Conservation (phyloP, 2,888 invertebrate species). For the Diachrysia chrysitis region DNA sequence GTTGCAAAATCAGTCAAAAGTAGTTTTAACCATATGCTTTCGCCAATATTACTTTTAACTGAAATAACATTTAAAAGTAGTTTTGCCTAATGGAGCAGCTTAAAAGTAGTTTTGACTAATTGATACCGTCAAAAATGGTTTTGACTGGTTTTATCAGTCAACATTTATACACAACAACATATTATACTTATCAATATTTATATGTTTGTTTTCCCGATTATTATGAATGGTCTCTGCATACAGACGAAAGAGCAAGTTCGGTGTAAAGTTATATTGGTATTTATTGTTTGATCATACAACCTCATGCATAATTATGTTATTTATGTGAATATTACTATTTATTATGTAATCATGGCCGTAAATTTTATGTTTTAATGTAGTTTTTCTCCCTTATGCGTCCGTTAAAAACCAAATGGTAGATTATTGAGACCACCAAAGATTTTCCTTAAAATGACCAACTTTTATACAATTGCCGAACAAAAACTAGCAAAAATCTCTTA, state of each 20-base stretch:
- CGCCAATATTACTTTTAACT: too few species aligned
- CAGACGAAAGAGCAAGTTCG: neutral
- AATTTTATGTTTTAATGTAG: too few species aligned
- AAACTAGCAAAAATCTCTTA: slow-evolving; percentile 47
- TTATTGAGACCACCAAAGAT: slow-evolving; percentile 52
- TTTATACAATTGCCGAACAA: slow-evolving; percentile 44
- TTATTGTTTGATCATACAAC: neutral
- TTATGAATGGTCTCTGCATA: neutral
- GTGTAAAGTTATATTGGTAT: neutral
- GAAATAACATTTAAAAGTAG: too few species aligned
- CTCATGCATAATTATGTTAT: neutral
- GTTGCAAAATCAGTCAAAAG: too few species aligned
- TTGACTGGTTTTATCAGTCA: too few species aligned
- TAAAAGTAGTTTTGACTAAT: too few species aligned
- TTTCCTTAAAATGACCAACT: slow-evolving; percentile 42
- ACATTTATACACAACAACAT: too few species aligned
- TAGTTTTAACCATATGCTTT: too few species aligned
- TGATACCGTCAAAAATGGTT: too few species aligned
- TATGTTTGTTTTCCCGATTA: too few species aligned
- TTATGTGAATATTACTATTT: neutral
- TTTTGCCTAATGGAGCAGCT: too few species aligned
- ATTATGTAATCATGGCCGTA: neutral
- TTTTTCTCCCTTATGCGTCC: neutral
- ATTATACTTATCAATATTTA: too few species aligned
- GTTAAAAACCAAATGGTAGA: slow-evolving; percentile 33